Evolutionary conservation across 2,888 invertebrate genomes (phyloP), one percentile per base, ranked within the genome.

Genomic region (Protophormia terraenovae): DNA sequence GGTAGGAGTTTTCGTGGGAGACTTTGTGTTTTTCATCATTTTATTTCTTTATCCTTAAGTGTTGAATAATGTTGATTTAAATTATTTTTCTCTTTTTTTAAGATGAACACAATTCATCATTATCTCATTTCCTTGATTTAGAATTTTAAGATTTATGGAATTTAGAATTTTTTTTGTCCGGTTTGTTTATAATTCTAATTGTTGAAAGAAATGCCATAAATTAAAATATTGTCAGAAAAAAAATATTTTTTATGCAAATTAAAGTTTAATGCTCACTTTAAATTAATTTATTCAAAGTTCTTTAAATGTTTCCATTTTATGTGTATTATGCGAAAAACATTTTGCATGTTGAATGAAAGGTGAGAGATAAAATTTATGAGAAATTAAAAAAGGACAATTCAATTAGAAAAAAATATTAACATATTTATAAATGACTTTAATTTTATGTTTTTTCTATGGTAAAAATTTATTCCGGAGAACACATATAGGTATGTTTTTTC

Each of bases 91-190:
- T 53, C 29, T 47, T 50, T 22, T 64, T 32, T 60, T 72, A 45
- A 14, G 50, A 50, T 62, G 53, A 32, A 69, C 10, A 55, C 24
- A 75, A 76, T 71, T 64, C 50, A 50, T 80, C 66, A 80, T 80
- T 84, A 53, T 84, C 66, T 60, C 69, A 72, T 76, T 77, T 73
- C 27, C 41, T 45, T 77, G 27, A 69, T 77, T 84, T 75, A 62
- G 12, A 64, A 67, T 60, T 72, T 66, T 32, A 38, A 72, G 45
- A 72, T 71, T 71, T 47, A 72, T 66, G 72, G 3, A 24, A 16
- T 67, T 8, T 7, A 8, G n/a, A n/a, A n/a, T n/a, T n/a, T n/a
- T n/a, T 58, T 58, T 41, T 58, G 32, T 27, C 50, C 22, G 66
- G 5, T 6, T 27, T 50, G 38, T 66, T 53, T 53, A 6, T 5